Conservation (phyloP, 2,888 invertebrate species). For the Drosophila demipolita region DNA sequence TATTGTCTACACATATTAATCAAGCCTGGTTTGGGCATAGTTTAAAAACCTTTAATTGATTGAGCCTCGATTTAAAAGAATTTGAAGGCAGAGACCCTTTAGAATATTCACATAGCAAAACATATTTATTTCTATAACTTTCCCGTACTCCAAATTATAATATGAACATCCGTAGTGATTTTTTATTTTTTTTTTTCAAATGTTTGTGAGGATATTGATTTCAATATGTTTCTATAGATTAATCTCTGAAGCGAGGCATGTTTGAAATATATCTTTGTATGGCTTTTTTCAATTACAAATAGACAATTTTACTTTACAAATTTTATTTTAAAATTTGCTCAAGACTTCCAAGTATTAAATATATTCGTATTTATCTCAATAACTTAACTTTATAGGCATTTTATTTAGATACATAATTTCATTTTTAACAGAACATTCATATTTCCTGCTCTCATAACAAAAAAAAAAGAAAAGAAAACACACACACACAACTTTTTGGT, state of each 20-base stretch:
- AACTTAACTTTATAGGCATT: background rate
- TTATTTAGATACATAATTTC: background rate
- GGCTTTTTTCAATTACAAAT: background rate
- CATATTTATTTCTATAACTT: background rate
- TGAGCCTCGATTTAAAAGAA: constrained; percentile 22
- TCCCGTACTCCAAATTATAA: background rate
- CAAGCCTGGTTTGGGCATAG: constrained; percentile 32
- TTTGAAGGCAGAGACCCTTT: constrained; percentile 3
- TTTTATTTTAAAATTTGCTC: constrained; percentile 14
- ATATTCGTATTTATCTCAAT: background rate
- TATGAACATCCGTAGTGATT: constrained; percentile 2
- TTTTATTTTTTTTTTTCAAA: background rate
- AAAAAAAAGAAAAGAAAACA: background rate
- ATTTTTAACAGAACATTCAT: background rate
- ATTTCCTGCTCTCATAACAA: constrained; percentile 3
- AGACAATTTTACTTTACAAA: background rate
- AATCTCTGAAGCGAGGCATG: background rate
- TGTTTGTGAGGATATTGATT: background rate
- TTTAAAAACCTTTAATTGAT: constrained; percentile 25
- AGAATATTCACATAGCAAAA: background rate
- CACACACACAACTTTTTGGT: constrained; percentile 31
- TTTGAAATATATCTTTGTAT: background rate
- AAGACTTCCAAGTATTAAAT: constrained; percentile 9
- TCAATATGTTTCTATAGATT: background rate
- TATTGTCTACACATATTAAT: constrained; percentile 4